A percentile compares a stretch with the other conserved stretches of the same genome.
These are phyloP conservation scores for Calephelis virginiensis DNA, from an alignment of 1,140 invertebrate species.

Conservation along the genomic window DNA sequence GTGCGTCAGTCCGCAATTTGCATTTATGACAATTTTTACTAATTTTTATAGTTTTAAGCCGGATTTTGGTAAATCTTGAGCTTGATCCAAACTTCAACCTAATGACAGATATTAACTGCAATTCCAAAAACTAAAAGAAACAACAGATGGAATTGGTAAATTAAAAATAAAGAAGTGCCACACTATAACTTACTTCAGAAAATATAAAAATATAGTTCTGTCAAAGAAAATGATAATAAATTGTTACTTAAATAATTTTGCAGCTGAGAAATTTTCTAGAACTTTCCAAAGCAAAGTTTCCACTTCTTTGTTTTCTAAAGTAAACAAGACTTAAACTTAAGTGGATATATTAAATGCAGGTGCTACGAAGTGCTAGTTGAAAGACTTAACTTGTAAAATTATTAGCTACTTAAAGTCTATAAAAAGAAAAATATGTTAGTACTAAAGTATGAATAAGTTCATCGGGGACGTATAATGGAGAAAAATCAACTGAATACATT, in stretches of 20 bases:
- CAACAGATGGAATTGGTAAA: too few species aligned
- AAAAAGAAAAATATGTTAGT: not conserved
- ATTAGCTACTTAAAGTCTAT: slow-evolving; percentile 14
- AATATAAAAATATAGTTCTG: not conserved
- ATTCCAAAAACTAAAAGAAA: too few species aligned
- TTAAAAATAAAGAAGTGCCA: too few species aligned
- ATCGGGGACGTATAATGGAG: too few species aligned
- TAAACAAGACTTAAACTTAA: slow-evolving; percentile 7
- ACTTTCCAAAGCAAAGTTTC: slow-evolving; percentile 5
- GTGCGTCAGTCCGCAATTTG: too few species aligned
- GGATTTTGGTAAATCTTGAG: too few species aligned
- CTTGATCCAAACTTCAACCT: too few species aligned
- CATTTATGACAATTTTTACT: too few species aligned
- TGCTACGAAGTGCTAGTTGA: slow-evolving; percentile 9
- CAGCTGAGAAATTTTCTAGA: not conserved
- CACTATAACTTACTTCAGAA: too few species aligned
- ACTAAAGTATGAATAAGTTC: not conserved
- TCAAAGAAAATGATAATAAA: not conserved
- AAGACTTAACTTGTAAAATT: slow-evolving; percentile 9
- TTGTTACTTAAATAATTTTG: slow-evolving; percentile 9
- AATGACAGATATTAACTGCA: too few species aligned
- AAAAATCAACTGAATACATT: too few species aligned
- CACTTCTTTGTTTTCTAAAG: slow-evolving; percentile 13
- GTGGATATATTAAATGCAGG: slow-evolving; percentile 17
- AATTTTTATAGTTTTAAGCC: too few species aligned